These are phyloP conservation scores for Calameuta filiformis DNA, from an alignment of 2,888 invertebrate species.

Conservation along the genomic window DNA sequence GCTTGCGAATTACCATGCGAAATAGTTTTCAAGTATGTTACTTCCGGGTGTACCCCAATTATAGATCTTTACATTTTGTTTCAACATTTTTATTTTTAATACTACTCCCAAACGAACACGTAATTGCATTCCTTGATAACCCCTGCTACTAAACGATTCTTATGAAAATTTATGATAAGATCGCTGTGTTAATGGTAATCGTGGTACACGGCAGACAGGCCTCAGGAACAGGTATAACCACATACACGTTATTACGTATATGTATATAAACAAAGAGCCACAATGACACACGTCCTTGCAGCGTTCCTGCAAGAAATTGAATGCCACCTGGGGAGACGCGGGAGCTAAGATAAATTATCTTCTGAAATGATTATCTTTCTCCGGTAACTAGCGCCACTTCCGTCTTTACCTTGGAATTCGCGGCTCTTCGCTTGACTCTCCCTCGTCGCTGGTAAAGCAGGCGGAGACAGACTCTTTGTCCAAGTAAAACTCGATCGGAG, in stretches of 20 bases:
- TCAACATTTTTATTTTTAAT: background rate
- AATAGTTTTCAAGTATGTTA: background rate
- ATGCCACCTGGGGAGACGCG: background rate
- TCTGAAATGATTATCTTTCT: conserved; percentile 3
- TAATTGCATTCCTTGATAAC: background rate
- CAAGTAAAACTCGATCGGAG: background rate
- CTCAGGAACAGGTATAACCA: background rate
- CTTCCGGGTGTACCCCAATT: background rate
- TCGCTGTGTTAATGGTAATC: background rate
- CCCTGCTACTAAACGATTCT: background rate
- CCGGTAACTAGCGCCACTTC: conserved; percentile 1
- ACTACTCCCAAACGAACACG: background rate
- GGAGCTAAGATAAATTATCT: background rate
- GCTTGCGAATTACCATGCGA: background rate
- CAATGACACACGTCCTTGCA: background rate
- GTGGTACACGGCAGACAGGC: background rate
- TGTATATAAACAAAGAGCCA: background rate
- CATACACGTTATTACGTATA: background rate
- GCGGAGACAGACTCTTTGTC: background rate
- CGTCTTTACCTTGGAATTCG: background rate
- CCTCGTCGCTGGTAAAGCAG: background rate
- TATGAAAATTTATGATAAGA: background rate
- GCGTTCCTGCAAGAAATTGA: background rate
- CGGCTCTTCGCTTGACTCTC: background rate
- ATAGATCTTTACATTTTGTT: no score